Percentiles rank a stretch among this genome's conserved stretches.
phyloP scores from a whole-genome alignment of 2,113 vertebrate species.

The Cryptoleucopteryx plumbea region DNA sequence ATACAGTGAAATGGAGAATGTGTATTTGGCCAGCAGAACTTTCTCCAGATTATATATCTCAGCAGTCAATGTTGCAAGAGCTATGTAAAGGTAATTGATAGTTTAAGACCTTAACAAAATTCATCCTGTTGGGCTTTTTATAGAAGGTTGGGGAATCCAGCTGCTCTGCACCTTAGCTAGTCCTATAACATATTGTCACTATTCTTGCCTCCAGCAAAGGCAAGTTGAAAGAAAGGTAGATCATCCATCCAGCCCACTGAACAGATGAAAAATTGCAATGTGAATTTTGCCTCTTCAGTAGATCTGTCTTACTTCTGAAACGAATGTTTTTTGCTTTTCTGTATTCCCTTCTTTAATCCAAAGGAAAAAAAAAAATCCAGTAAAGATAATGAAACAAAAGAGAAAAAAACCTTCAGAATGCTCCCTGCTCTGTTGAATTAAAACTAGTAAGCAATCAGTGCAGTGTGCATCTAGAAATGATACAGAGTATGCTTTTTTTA shows the following conservation, averaged over 20 bases:
- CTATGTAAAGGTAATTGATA: slow-evolving; percentile 53
- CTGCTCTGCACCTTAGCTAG: slow-evolving; percentile 31
- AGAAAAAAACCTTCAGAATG: neutral
- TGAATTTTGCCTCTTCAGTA: slow-evolving; percentile 16
- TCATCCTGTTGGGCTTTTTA: slow-evolving; percentile 46
- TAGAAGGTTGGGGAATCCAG: slow-evolving; percentile 36
- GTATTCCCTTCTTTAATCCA: neutral
- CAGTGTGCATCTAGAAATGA: neutral
- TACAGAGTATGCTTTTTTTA: neutral
- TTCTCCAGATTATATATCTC: slow-evolving; percentile 23
- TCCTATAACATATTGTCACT: slow-evolving; percentile 34
- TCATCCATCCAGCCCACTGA: neutral
- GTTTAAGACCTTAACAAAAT: slow-evolving; percentile 50
- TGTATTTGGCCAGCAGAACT: slow-evolving; percentile 35
- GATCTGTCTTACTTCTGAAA: neutral
- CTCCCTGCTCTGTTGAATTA: neutral
- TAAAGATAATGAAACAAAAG: neutral
- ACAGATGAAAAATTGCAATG: slow-evolving; percentile 19
- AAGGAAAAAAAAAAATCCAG: neutral
- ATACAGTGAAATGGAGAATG: slow-evolving; percentile 3
- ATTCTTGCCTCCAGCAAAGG: slow-evolving; percentile 51
- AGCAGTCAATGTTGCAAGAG: slow-evolving; percentile 1
- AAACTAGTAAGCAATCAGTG: neutral
- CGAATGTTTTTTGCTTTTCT: neutral
- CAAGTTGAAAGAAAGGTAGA: slow-evolving; percentile 52